Conservation (phyloP, 2,888 invertebrate genomes). For the Rhopalosiphum nymphaeae region DNA sequence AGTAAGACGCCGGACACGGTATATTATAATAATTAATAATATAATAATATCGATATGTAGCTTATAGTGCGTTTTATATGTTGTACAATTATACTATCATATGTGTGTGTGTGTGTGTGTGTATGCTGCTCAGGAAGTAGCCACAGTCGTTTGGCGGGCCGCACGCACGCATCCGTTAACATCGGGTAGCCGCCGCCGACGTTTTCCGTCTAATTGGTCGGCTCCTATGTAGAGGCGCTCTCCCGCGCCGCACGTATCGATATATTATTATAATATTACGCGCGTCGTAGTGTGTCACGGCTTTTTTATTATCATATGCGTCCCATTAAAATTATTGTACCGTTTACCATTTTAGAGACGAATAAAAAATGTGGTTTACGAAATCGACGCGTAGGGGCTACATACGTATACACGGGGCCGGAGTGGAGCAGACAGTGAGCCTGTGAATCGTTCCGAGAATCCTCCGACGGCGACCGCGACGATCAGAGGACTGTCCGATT, state of each 20-base stretch:
- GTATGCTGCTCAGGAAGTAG: not conserved
- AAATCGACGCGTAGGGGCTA: too few relatives aligned
- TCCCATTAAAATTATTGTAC: not conserved
- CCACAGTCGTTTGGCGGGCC: slow-evolving; percentile 1
- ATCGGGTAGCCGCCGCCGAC: slow-evolving; percentile 14
- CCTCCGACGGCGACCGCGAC: not conserved
- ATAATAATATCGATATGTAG: not conserved
- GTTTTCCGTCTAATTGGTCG: slow-evolving; percentile 5
- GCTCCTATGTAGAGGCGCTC: not conserved
- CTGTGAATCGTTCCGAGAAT: not conserved
- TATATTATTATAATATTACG: not conserved
- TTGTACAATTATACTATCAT: not conserved
- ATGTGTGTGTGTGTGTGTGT: too few relatives aligned
- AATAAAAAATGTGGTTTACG: not conserved
- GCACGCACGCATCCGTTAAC: not conserved
- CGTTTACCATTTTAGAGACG: not conserved
- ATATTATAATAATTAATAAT: not conserved
- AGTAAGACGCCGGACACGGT: not conserved
- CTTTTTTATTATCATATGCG: not conserved
- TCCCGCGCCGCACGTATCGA: not conserved
- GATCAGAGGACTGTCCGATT: not conserved
- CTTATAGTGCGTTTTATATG: not conserved
- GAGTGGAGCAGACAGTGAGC: not conserved
- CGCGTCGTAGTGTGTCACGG: not conserved
- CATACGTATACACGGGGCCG: too few relatives aligned